Conservation (phyloP, 2,113 vertebrate species). For the Gymnobelideus leadbeateri region DNA sequence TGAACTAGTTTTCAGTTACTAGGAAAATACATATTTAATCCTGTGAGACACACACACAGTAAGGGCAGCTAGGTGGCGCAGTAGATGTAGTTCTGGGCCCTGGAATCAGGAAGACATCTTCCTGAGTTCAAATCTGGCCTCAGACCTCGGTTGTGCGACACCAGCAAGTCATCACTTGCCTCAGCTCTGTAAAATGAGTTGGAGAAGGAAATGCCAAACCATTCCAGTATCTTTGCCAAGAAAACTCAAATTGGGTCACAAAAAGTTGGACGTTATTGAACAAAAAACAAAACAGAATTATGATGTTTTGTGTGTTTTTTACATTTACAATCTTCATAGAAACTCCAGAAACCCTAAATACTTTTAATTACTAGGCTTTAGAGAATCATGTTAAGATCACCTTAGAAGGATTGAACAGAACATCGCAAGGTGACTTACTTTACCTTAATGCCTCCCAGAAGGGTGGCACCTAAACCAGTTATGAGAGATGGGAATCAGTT, state of each 20-base stretch:
- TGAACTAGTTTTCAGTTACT: slow-evolving; percentile 41
- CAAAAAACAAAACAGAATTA: no score
- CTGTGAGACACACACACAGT: neutral
- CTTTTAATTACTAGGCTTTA: slow-evolving; percentile 51
- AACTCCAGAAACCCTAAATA: slow-evolving; percentile 41
- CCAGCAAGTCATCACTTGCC: neutral
- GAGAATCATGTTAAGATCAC: slow-evolving; percentile 49
- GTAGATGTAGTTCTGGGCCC: no score
- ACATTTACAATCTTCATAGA: slow-evolving; percentile 49
- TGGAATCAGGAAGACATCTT: neutral
- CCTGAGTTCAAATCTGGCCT: neutral
- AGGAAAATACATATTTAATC: slow-evolving; percentile 56
- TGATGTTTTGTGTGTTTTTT: no score
- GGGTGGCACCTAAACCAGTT: neutral
- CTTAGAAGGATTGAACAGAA: slow-evolving; percentile 7
- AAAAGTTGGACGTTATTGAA: no score
- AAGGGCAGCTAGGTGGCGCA: neutral
- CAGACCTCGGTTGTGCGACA: neutral
- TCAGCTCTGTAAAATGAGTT: neutral
- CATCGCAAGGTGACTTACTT: neutral
- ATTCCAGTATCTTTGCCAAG: no score
- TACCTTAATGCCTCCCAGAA: neutral
- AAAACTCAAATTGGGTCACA: no score
- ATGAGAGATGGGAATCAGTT: slow-evolving; percentile 7
- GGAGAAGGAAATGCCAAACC: no score